These are phyloP conservation scores for Pelagia noctiluca DNA, from an alignment of 30 jellyfish, hydroid and myxozoan species.

Conservation along the genomic window DNA sequence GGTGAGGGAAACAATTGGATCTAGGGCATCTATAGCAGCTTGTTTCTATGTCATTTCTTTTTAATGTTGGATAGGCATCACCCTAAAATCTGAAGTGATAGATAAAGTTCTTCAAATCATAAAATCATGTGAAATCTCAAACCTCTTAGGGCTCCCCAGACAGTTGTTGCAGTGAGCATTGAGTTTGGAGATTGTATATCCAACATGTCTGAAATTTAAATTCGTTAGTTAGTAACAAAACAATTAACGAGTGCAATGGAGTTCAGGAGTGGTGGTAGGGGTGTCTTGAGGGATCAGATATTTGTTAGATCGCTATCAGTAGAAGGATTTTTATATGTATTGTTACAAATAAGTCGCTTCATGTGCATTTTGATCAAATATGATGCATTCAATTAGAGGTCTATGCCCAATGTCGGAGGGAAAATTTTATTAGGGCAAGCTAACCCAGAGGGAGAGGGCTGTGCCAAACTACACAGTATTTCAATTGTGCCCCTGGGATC, in stretches of 20 bases:
- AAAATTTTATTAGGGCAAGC: no score
- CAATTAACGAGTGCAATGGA: not conserved
- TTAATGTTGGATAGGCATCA: not conserved
- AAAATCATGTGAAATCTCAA: not conserved
- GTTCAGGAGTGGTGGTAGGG: not conserved
- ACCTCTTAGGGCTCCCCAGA: conserved; percentile 98
- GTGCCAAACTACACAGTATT: no score
- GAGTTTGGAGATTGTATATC: conserved; percentile 74
- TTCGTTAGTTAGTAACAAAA: not conserved
- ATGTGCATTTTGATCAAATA: no score
- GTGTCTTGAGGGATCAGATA: not conserved
- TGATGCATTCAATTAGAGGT: no score
- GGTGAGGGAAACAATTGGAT: not conserved
- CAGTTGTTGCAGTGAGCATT: conserved; percentile 77
- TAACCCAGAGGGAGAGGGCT: no score
- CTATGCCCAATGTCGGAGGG: no score
- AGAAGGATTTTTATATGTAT: not conserved
- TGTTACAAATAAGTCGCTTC: no score
- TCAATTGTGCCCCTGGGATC: no score
- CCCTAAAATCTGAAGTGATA: not conserved
- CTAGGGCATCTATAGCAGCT: not conserved
- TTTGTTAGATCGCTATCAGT: not conserved
- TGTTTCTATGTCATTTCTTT: no score
- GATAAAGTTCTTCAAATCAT: not conserved
- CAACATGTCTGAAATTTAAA: conserved; percentile 58